Conservation (phyloP, 2,888 invertebrate genomes). For the Ormyrus nitidulus region DNA sequence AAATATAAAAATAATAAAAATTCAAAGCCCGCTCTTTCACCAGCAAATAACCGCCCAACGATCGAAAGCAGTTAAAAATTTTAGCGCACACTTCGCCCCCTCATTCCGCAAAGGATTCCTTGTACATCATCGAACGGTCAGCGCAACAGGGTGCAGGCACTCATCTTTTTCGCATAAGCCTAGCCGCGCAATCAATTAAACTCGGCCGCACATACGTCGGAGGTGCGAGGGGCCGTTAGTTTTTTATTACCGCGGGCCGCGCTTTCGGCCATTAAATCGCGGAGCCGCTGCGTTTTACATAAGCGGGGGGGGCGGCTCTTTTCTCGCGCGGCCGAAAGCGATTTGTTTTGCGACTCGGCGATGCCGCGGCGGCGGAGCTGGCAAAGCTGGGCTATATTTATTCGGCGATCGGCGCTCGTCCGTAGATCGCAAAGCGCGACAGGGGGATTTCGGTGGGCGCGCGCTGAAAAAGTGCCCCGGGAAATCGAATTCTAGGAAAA, state of each 20-base stretch:
- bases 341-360: constrained; percentile 49
- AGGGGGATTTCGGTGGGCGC: constrained; percentile 43
- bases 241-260: constrained; percentile 19
- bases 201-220: too few relatives aligned
- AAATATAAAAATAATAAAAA: too few relatives aligned
- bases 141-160: constrained; percentile 14
- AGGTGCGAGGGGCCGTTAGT: not conserved
- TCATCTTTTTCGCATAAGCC: constrained; percentile 7
- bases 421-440: constrained; percentile 45
- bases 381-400: constrained; percentile 54
- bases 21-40: too few relatives aligned
- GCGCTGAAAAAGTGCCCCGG: constrained; percentile 50
- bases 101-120: not conserved
- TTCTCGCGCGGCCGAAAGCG: constrained; percentile 4
- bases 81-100: not conserved
- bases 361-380: constrained; percentile 1
- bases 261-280: constrained; percentile 21
- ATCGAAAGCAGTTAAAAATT: not conserved
- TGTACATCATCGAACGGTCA: not conserved
- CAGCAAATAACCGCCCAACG: too few relatives aligned
- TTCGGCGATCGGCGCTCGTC: constrained; percentile 46
- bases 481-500: constrained; percentile 55
- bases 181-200: not conserved
- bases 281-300: constrained; percentile 4
- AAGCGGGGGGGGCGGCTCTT: constrained; percentile 7